A percentile compares a stretch with the other conserved stretches of the same genome.
These are phyloP conservation scores for Lophotis ruficrista DNA, from an alignment of 2,113 vertebrate genomes.

Conservation along the genomic window DNA sequence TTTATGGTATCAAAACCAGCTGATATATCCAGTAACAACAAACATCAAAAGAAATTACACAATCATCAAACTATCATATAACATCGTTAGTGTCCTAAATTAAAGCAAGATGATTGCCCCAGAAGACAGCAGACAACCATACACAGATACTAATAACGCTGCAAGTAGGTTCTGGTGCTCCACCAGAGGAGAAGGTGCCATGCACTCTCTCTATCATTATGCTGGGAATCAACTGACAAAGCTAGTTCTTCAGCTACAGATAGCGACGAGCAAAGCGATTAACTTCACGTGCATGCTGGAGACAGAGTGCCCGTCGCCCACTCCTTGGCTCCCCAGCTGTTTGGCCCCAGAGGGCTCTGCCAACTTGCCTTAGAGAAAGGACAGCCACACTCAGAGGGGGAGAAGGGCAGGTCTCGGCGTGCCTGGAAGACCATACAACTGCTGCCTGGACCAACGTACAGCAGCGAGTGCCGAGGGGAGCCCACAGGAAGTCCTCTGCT, in stretches of 20 bases:
- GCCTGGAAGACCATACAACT: accelerated
- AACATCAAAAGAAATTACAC: conserved; percentile 69
- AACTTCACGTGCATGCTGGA: accelerated
- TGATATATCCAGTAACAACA: conserved; percentile 61
- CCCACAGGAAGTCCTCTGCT: accelerated
- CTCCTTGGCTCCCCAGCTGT: not conserved
- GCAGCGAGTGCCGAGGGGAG: accelerated
- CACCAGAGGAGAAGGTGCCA: not conserved
- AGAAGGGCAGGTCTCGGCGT: not conserved
- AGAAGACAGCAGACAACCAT: conserved; percentile 48
- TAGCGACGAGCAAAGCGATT: not conserved
- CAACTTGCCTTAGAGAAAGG: not conserved
- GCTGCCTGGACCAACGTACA: not conserved
- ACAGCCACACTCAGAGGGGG: accelerated
- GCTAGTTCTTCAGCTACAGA: not conserved
- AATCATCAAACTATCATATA: conserved; percentile 55
- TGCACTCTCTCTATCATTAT: not conserved
- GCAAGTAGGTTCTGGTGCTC: not conserved
- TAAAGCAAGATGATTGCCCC: conserved; percentile 66
- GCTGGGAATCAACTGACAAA: not conserved
- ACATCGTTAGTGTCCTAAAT: conserved; percentile 75
- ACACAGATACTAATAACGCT: conserved; percentile 24
- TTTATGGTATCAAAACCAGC: conserved; percentile 57
- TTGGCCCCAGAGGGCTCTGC: not conserved
- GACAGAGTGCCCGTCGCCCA: not conserved